Evolutionary conservation across 2,888 invertebrate species (phyloP).

Genomic region (Cremastobaeus sp.): DNA sequence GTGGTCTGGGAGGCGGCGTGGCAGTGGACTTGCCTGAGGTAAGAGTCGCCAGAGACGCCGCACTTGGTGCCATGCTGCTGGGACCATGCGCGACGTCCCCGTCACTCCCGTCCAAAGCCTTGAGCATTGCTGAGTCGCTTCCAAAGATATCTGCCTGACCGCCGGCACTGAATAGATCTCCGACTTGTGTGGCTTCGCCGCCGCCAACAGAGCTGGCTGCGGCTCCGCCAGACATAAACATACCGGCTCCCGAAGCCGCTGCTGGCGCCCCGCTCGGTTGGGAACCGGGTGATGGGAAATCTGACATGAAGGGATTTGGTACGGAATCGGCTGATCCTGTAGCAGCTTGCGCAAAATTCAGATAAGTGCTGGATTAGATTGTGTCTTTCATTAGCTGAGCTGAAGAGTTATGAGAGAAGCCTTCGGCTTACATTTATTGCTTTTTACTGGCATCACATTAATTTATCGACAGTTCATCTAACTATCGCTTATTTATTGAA

Average conservation of each 20-base stretch:
- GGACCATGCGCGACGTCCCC: slow-evolving; percentile 66
- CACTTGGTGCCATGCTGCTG: slow-evolving; percentile 62
- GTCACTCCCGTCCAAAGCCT: slow-evolving; percentile 67
- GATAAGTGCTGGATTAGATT: slow-evolving; percentile 61
- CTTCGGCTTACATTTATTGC: neutral
- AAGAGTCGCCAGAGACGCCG: slow-evolving; percentile 66
- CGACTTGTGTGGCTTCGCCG: slow-evolving; percentile 64
- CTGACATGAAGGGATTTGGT: slow-evolving; percentile 84
- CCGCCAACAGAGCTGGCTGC: slow-evolving; percentile 35
- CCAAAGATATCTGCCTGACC: slow-evolving; percentile 76
- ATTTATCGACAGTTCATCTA: too few species aligned
- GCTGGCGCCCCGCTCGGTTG: slow-evolving; percentile 51
- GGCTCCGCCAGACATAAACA: slow-evolving; percentile 55
- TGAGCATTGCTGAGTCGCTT: slow-evolving; percentile 74
- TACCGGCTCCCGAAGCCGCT: slow-evolving; percentile 51
- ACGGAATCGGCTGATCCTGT: slow-evolving; percentile 78
- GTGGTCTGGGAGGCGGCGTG: slow-evolving; percentile 78
- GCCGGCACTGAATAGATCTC: slow-evolving; percentile 75
- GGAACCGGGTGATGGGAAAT: slow-evolving; percentile 70
- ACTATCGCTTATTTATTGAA: too few species aligned
- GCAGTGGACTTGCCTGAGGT: slow-evolving; percentile 73
- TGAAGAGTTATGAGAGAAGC: too few species aligned
- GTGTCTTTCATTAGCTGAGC: neutral
- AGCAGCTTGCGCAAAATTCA: slow-evolving; percentile 80
- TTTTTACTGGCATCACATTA: too few species aligned